Base-by-base conservation (phyloP, 2,888 invertebrate genomes). In the Cephus nigrinus region DNA sequence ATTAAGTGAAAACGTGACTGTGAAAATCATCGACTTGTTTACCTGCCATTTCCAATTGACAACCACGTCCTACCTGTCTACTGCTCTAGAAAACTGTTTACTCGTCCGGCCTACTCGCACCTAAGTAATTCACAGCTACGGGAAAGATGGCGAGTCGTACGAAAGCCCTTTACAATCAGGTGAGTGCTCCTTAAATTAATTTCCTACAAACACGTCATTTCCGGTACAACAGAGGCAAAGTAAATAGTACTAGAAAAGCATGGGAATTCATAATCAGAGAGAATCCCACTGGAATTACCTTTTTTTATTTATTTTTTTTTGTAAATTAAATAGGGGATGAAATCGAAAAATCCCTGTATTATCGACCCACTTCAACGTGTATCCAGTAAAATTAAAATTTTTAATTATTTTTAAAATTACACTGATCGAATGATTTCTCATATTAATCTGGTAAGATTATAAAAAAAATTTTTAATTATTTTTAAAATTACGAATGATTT, bases 81-180 rank as follows among this genome's bases (percentile, higher is more conserved):
- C 55, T 23, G 55, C 23, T 55, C 3, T 23, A 9, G 23, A 23
- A 23, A 55, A 23, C 55, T 55, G 55, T 15, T 55, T 55, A 55
- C 55, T 23, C 55, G 23, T 9, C 1, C 23, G 5, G 9, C 9
- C 23, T 9, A 23, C 23, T 33, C 33, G 35, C 9, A 12, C n/a
- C 31, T 68, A 55, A 34, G 30, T 40, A 69, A 79, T 35, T 31
- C 9, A 23, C 68, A 23, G 30, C 12, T 32, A 55, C 1, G 15
- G 32, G 75, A 72, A 78, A 55, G 30, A 88, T 88, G 88, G 88
- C 87, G 77, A 88, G 84, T 75, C 87, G 88, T 69, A 86, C 88
- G 88, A 88, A 88, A 84, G 82, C 84, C 69, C 81, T 88, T 31
- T 88, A 88, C 80, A 88, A 85, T 68, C 88, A 88, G 87, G 88